phyloP scores from a whole-genome alignment of 92 coral and sea anemone species.

The Actinostola sp. region DNA sequence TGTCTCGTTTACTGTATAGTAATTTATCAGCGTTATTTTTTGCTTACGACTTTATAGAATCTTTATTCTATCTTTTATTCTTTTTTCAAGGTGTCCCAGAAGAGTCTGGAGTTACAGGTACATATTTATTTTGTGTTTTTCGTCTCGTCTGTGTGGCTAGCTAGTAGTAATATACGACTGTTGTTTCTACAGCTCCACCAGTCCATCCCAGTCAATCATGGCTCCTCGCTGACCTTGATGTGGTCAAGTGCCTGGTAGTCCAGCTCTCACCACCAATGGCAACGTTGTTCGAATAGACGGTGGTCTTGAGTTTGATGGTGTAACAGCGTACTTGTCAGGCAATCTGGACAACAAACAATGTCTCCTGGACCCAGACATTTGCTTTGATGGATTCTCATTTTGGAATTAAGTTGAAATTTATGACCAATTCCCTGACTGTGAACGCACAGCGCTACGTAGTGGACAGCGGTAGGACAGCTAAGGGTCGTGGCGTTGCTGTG shows the following conservation, averaged over 20 bases:
- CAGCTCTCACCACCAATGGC: conserved; percentile 63
- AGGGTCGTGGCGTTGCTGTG: conserved; percentile 58
- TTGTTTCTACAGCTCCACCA: conserved; percentile 74
- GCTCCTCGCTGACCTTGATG: conserved; percentile 62
- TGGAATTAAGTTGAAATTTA: conserved; percentile 65
- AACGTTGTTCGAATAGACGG: conserved; percentile 52
- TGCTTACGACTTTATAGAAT: too few relatives aligned
- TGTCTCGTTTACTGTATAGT: too few relatives aligned
- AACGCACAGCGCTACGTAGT: conserved; percentile 68
- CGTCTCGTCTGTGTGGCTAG: not conserved
- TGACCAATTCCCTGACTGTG: conserved; percentile 54
- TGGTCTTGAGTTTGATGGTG: conserved; percentile 75
- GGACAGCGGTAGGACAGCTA: conserved; percentile 75
- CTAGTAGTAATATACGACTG: not conserved
- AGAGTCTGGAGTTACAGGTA: conserved; percentile 43
- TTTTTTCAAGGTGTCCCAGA: conserved; percentile 8
- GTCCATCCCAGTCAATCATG: conserved; percentile 74
- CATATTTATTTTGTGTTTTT: not conserved
- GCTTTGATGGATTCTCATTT: conserved; percentile 63
- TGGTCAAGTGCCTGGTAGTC: conserved; percentile 64
- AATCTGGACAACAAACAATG: conserved; percentile 57
- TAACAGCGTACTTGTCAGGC: conserved; percentile 50
- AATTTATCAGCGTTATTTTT: not conserved
- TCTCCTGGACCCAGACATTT: conserved; percentile 62
- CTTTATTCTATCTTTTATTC: not conserved